Base-by-base conservation (phyloP, 2,888 invertebrate genomes). In the Vanessa cardui region DNA sequence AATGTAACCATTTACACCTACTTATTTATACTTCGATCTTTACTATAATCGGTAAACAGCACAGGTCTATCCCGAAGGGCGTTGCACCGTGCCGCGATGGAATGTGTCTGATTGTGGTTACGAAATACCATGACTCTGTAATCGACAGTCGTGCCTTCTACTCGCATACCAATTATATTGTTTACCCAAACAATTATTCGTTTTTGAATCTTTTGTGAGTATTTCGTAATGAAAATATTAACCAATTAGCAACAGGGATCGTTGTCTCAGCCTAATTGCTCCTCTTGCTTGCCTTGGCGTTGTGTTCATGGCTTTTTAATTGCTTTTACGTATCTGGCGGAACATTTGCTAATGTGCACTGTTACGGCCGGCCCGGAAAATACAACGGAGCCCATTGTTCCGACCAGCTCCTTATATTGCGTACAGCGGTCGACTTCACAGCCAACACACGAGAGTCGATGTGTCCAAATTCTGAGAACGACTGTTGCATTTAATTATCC, bases 51-150 rank as follows among this genome's bases (percentile, higher is more conserved):
- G 84, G 82, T 83, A 86, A 78, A 78, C 84, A 77, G 79, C 76
- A 78, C 85, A 84, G 85, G 83, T 84, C 86, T 84, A 82, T 86
- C 80, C 81, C 66, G 77, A 79, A 83, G 90, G 90, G 85, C 90
- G 84, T 88, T 90, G 91, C 88, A 88, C 89, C 75, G 75, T 77
- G 80, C 77, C 80, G 81, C 85, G 78, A 78, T 83, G 91, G 92
- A 90, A 92, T 91, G 91, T 76, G 84, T 84, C 86, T 86, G 89
- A 86, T 86, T 86, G 88, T 83, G 83, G 87, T 92, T 90, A 88
- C 90, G 89, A 91, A 92, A 92, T 86, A 79, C 84, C 86, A 81
- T 86, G 87, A 84, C 87, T 88, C 80, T 76, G 79, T 85, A 83
- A 87, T 83, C 74, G 72, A 72, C 72, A 72, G 66, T 76, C 82